Evolutionary conservation across 1,140 invertebrate species (phyloP), one percentile per base, ranked within the genome.

Genomic region (Drepana arcuata): DNA sequence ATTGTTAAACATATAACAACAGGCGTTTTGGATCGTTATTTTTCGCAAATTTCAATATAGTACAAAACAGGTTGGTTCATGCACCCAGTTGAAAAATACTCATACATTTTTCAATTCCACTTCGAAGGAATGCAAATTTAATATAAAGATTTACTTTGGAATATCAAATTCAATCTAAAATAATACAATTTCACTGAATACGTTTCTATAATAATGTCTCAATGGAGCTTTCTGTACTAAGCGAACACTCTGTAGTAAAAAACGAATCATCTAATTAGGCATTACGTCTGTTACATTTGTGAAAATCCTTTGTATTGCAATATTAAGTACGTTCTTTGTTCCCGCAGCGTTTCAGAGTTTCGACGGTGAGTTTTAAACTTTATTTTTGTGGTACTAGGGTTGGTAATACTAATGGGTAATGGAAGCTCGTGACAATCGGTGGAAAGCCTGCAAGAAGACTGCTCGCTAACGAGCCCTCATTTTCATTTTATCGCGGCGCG

Each of bases 271-370:
- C 62, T 71, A 77, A 77, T 77, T 77, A 77, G 62, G 62, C 55
- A 70, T 71, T 65, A 72, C 60, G 61, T 70, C 62, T 64, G 62
- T 72, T 56, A 69, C 57, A 64, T 59, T 72, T 72, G 56, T 66
- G 68, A 65, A 71, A 70, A 65, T 69, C 60, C 67, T 69, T 73
- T 73, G 69, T 75, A 70, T 62, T 65, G 55, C 62, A 69, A 44
- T 62, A 62, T 71, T 73, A 71, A 69, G 64, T 69, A 57, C 60
- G 65, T 66, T 67, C 69, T 69, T 77, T 77, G 64, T 75, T 64
- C 37, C 56, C 42, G 37, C 57, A 50, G 57, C 36, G 56, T 64
- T 67, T 69, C 67, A 50, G 46, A 57, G 39, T 41, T 14, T 9
- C 12, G 30, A 0, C 15, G 11, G 6, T 24, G 27, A n/a, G 62